Evolutionary conservation across 2,797 vertebrate genomes (phyloP), one percentile per base, ranked within the genome.

Genomic region (Malurus splendens): DNA sequence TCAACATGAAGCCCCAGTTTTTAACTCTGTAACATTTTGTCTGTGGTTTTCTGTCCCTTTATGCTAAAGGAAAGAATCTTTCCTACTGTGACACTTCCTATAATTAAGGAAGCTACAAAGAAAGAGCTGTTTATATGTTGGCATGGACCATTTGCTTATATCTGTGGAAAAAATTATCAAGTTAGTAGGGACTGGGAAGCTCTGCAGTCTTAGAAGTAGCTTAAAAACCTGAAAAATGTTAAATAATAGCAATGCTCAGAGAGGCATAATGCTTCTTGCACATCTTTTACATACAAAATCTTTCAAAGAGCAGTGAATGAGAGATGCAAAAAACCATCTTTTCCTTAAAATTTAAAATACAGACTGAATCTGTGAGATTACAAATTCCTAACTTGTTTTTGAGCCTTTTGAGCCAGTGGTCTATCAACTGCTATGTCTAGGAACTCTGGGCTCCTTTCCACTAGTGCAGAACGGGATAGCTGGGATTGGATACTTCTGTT

Each of bases 31-130:
- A 72, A 72, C 4, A 55, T 72, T 85, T 75, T 61, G 4, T 19
- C 44, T 68, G 22, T 33, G 48, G 65, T 91, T 39, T 74, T 87
- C 38, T 52, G n/a, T 70, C 27, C 52, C 14, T 60, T 83, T 81
- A 79, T 9, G 5, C 24, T 62, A 73, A 68, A 75, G 48, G 48
- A 73, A 92, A 74, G 19, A 90, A 66, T 62, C 27, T 70, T 86
- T 83, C 47, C 48, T 36, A 30, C 18, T 51, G 30, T 4, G 1
- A 23, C 28, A 70, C 72, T 86, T 90, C n/a, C 60, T 82, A 56
- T 59, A 52, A 78, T 65, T 82, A 55, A 90, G 77, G 48, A 55
- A 18, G 44, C 41, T 89, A 70, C n/a, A 78, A 66, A 78, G 75
- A 60, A 87, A 65, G 16, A 47, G 22, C 24, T 79, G 27, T 33